Base-by-base conservation (phyloP, 2,888 invertebrate genomes). In the Argynnis bischoffii region DNA sequence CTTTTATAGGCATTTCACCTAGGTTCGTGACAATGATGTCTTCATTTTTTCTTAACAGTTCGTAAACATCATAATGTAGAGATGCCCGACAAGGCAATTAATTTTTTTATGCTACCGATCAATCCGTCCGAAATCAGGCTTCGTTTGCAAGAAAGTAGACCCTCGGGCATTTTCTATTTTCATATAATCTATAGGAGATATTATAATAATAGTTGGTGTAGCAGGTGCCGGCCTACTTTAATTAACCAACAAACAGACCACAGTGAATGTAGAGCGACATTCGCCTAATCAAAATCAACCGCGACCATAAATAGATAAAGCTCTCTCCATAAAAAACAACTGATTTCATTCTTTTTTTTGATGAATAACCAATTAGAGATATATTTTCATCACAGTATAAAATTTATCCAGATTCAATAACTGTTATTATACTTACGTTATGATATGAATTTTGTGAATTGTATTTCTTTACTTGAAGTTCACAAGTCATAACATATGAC, bases 101-200 rank as follows among this genome's bases (percentile, higher is more conserved):
- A 74, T 76, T 77, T 79, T 26, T 81, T 82, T 82, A 81, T 75
- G 76, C 71, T 74, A 77, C 75, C 76, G 75, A 79, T 83, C 84
- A 83, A 85, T 75, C 78, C 76, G 78, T 74, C 79, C 70, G 74
- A 78, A 89, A 82, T 83, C 85, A 78, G 86, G 84, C 81, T 86
- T 74, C 76, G 74, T 80, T 81, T 68, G 77, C 77, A 88, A 87
- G 90, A 90, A 90, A 90, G 89, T 83, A 84, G 83, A 85, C 89
- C 88, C 87, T 87, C 83, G 77, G 84, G 85, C 82, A 84, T 88
- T 90, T 89, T 89, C 89, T 88, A 88, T 90, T 89, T 90, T 87
- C 84, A 77, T 87, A 82, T 85, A 89, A 90, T 88, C 86, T 87
- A 80, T 79, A 81, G 82, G 81, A 63, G 81, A 83, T 85, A 88